Percentiles rank a stretch among this genome's conserved stretches.
Conservation (phyloP, 2,113 vertebrate species). For the Ceyx cyanopectus region DNA sequence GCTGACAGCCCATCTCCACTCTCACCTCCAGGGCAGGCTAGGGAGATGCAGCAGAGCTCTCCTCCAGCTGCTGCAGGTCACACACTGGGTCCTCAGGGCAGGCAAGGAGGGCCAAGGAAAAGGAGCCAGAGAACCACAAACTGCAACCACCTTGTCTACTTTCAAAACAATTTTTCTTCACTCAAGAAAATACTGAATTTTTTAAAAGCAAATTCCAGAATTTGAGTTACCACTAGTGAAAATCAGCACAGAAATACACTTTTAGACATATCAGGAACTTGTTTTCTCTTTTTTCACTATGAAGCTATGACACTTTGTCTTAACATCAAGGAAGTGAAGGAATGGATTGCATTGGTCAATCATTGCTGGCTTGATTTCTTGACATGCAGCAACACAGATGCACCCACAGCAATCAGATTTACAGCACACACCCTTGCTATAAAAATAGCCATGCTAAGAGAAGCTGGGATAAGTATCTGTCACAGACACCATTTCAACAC, state of each 20-base stretch:
- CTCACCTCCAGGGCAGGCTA: background rate
- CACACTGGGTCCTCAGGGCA: background rate
- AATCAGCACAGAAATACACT: background rate
- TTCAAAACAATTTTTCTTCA: background rate
- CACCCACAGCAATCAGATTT: background rate
- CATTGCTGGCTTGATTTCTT: background rate
- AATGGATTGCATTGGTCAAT: background rate
- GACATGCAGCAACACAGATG: background rate
- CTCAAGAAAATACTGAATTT: background rate
- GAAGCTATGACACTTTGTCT: background rate
- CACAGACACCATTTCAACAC: background rate
- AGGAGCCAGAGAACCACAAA: background rate
- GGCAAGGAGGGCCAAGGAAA: background rate
- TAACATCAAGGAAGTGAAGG: background rate
- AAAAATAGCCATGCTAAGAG: conserved; percentile 15
- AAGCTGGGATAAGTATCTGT: background rate
- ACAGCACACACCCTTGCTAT: background rate
- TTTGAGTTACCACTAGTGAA: background rate
- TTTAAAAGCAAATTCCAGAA: background rate
- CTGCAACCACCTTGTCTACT: background rate
- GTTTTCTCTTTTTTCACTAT: background rate
- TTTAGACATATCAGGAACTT: background rate
- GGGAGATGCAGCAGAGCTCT: background rate
- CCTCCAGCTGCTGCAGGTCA: background rate
- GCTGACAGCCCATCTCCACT: background rate